These are phyloP conservation scores for Conopomorpha cramerella DNA, from an alignment of 1,140 invertebrate species.

Conservation along the genomic window DNA sequence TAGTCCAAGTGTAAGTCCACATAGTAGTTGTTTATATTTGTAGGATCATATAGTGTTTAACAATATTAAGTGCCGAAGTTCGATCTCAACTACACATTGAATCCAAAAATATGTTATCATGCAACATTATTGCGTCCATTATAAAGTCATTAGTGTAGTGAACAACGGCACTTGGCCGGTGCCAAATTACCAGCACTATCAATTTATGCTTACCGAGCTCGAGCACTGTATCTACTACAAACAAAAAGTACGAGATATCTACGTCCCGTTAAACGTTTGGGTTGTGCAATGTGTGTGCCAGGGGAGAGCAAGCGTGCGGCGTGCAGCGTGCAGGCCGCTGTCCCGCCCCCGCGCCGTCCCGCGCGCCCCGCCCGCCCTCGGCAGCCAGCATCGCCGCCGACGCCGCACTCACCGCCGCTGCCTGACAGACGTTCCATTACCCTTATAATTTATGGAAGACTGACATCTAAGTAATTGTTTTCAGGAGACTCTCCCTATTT, in stretches of 20 bases:
- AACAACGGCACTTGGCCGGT: constrained; percentile 45
- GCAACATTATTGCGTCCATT: constrained; percentile 47
- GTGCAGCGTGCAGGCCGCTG: no score
- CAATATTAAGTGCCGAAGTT: no score
- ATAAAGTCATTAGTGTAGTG: constrained; percentile 57
- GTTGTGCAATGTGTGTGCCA: constrained; percentile 57
- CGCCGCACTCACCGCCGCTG: background rate
- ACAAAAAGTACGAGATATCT: constrained; percentile 54
- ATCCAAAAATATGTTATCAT: constrained; percentile 51
- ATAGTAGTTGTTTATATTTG: no score
- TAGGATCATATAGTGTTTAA: no score
- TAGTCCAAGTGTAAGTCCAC: no score
- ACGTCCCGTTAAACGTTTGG: constrained; percentile 56
- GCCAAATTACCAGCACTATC: constrained; percentile 59
- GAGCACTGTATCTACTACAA: no score
- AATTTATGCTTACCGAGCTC: constrained; percentile 49
- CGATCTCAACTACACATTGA: constrained; percentile 57
- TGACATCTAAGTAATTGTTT: background rate
- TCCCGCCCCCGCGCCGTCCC: constrained; percentile 23
- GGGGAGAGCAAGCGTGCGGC: no score
- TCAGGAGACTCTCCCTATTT: no score
- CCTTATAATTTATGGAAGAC: background rate
- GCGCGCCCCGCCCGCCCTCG: no score
- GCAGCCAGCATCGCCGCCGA: no score
- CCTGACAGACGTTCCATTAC: background rate